These are phyloP conservation scores for Cathartes aura DNA, from an alignment of 2,113 vertebrate species.

Conservation along the genomic window DNA sequence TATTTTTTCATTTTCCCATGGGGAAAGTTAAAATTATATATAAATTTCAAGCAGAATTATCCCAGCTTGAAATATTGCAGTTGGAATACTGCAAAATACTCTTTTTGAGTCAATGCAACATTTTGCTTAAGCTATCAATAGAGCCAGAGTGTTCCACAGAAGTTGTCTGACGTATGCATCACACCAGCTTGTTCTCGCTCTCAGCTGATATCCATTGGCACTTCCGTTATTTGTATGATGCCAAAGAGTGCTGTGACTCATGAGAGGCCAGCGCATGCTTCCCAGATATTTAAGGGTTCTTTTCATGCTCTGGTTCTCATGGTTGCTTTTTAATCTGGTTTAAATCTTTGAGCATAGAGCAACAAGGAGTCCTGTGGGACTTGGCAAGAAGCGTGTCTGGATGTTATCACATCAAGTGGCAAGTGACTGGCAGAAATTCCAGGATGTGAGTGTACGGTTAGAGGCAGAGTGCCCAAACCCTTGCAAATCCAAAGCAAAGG, in stretches of 20 bases:
- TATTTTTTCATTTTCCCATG: background rate
- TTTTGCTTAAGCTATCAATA: background rate
- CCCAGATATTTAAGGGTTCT: background rate
- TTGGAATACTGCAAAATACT: background rate
- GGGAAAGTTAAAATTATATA: background rate
- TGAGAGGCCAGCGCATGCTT: background rate
- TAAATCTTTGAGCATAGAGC: background rate
- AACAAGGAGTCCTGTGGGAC: background rate
- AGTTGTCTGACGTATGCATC: background rate
- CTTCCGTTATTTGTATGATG: accelerated
- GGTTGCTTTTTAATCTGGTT: constrained; percentile 4
- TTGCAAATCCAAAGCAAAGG: background rate
- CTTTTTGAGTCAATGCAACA: background rate
- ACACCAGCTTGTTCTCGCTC: background rate
- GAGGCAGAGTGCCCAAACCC: background rate
- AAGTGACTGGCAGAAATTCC: background rate
- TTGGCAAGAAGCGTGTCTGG: background rate
- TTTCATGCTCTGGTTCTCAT: background rate
- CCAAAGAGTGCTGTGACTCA: background rate
- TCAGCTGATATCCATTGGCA: background rate
- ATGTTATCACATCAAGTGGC: background rate
- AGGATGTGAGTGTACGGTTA: background rate
- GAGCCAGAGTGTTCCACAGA: background rate
- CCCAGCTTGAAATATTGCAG: background rate
- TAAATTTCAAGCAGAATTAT: background rate